A percentile compares a stretch with the other conserved stretches of the same genome.
phyloP scores from a whole-genome alignment of 2,113 vertebrate species.

The Phoenicopterus ruber region DNA sequence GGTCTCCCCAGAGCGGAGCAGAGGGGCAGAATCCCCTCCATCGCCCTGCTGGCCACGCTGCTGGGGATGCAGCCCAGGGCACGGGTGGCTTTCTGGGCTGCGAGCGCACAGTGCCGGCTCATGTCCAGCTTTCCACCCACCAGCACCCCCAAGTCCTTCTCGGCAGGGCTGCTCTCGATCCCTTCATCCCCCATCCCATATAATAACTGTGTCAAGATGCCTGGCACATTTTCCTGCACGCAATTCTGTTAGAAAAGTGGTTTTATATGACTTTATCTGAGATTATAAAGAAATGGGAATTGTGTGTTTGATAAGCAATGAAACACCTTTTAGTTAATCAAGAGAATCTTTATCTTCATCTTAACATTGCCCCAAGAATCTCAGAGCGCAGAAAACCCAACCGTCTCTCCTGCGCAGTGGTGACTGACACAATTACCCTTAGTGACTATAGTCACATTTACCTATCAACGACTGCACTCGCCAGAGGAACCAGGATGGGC shows the following conservation, averaged over 20 bases:
- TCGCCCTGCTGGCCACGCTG: too few relatives aligned
- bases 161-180: too few relatives aligned
- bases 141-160: too few relatives aligned
- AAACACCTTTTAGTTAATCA: neutral
- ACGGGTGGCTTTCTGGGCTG: too few relatives aligned
- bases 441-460: fast-evolving
- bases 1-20: too few relatives aligned
- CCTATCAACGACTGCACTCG: neutral
- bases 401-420: fast-evolving
- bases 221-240: fast-evolving
- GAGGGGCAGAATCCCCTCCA: too few relatives aligned
- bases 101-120: too few relatives aligned
- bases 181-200: too few relatives aligned
- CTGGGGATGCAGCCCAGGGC: too few relatives aligned
- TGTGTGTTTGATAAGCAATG: neutral
- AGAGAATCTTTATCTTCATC: neutral
- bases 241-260: neutral
- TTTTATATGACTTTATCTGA: fast-evolving
- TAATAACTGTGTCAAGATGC: fast-evolving
- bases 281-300: neutral
- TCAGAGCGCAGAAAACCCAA: fast-evolving
- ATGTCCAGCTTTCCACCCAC: too few relatives aligned
- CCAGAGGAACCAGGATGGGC: neutral
- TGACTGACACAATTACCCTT: neutral
- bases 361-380: fast-evolving